A percentile compares a stretch with the other conserved stretches of the same genome.
phyloP scores from a whole-genome alignment of 2,113 vertebrate genomes.

The Catharus bicknelli region DNA sequence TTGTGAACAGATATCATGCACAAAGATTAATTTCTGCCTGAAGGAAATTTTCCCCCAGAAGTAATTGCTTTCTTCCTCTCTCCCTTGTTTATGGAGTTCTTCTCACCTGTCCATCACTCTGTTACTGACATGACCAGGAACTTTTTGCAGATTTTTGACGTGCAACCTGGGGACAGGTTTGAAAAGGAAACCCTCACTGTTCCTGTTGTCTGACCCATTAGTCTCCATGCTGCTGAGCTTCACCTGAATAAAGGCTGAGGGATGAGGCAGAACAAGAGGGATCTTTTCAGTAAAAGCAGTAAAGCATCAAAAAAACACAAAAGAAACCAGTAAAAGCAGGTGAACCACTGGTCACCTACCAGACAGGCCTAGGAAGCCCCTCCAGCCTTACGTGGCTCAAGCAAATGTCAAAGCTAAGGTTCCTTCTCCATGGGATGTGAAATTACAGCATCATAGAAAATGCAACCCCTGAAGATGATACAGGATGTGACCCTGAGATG shows the following conservation, averaged over 20 bases:
- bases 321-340: not conserved
- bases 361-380: not conserved
- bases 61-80: not conserved
- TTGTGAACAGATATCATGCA: not conserved
- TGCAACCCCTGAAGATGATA: not conserved
- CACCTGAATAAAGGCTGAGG: not conserved
- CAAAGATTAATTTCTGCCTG: not conserved
- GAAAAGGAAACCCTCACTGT: not conserved
- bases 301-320: not conserved
- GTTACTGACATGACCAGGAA: not conserved
- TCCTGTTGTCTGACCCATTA: not conserved
- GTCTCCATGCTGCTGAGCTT: accelerated
- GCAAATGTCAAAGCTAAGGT: not conserved
- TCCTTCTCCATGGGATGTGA: not conserved
- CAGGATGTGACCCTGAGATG: not conserved
- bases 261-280: not conserved
- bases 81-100: not conserved
- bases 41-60: not conserved
- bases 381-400: not conserved
- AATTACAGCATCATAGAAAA: not conserved
- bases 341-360: not conserved
- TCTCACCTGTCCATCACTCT: not conserved
- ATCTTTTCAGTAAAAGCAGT: not conserved
- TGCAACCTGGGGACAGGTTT: not conserved
- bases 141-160: not conserved